Evolutionary conservation across 2,113 vertebrate genomes (phyloP).

Genomic region (Eudyptes chrysolophus): DNA sequence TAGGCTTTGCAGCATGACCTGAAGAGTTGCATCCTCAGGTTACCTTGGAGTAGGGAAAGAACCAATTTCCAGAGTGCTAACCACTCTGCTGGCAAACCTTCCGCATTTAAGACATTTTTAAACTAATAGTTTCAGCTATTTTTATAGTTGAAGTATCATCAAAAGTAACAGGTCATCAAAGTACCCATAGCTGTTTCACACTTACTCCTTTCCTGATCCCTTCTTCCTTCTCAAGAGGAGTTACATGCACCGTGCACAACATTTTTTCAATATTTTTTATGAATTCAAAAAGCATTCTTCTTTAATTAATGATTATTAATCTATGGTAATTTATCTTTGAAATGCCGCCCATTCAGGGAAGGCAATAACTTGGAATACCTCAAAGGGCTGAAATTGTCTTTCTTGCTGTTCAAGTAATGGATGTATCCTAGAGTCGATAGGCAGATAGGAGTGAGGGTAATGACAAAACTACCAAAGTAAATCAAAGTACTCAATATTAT

Average conservation of each 20-base stretch:
- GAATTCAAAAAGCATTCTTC: neutral
- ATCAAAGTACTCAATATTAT: neutral
- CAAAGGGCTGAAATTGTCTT: neutral
- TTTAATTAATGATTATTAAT: neutral
- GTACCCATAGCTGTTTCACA: neutral
- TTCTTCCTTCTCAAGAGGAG: neutral
- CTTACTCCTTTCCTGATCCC: neutral
- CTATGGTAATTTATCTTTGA: neutral
- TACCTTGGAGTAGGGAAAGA: neutral
- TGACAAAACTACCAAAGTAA: neutral
- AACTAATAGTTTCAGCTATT: neutral
- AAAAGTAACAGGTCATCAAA: neutral
- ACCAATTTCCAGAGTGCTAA: neutral
- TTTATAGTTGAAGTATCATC: neutral
- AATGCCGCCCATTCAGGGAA: neutral
- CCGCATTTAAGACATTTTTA: neutral
- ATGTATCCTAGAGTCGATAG: neutral
- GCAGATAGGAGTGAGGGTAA: neutral
- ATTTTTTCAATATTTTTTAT: neutral
- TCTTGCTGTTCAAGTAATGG: neutral
- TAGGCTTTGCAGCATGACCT: neutral
- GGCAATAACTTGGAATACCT: neutral
- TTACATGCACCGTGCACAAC: neutral
- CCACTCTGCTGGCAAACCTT: neutral
- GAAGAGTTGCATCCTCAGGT: neutral